Evolutionary conservation across 2,888 invertebrate species (phyloP).

Genomic region (Tachystola acroxantha): DNA sequence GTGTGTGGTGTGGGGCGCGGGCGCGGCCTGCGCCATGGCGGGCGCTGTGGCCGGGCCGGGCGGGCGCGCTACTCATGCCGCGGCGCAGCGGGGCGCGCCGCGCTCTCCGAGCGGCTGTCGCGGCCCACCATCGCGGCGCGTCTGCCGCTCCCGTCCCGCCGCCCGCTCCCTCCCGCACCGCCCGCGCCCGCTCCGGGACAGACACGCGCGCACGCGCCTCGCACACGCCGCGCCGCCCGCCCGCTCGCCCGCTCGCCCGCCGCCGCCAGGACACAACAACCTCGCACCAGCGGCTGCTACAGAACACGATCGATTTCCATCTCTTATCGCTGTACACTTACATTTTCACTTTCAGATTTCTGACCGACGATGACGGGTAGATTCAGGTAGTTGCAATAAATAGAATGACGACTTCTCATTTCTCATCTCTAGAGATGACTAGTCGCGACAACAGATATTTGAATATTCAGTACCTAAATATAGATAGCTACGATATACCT

Average conservation of each 20-base stretch:
- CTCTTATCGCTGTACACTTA: no score
- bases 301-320: not conserved
- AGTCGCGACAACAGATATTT: no score
- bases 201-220: conserved; percentile 14
- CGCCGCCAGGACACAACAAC: conserved; percentile 33
- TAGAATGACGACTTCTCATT: no score
- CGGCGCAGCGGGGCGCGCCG: conserved; percentile 79
- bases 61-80: conserved; percentile 75
- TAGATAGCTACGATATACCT: no score
- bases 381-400: no score
- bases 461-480: no score
- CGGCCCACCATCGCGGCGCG: conserved; percentile 78
- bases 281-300: conserved; percentile 32
- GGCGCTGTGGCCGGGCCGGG: conserved; percentile 75
- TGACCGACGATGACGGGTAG: no score
- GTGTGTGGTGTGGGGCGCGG: conserved; percentile 86
- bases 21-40: conserved; percentile 78
- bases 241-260: conserved; percentile 16
- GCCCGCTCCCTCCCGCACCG: conserved; percentile 35
- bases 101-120: conserved; percentile 77
- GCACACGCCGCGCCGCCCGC: conserved; percentile 16
- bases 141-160: conserved; percentile 51
- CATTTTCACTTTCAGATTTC: no score
- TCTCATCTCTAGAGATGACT: no score
- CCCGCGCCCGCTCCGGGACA: conserved; percentile 28